Evolutionary conservation across 2,113 vertebrate genomes (phyloP).

Genomic region (Himantopus leucocephalus): DNA sequence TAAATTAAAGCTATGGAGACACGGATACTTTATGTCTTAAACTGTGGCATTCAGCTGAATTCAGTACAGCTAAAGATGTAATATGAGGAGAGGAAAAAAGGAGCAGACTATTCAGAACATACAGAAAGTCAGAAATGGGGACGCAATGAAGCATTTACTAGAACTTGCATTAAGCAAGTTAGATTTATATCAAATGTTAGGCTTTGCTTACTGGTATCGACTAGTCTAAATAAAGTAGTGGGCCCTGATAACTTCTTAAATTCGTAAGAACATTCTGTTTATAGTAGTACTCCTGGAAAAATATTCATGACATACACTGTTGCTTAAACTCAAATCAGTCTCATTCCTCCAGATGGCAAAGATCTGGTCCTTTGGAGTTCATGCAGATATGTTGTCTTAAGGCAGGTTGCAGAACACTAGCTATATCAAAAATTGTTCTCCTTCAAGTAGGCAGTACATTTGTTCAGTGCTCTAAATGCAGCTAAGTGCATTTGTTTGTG

Average conservation of each 20-base stretch:
- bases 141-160: neutral
- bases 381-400: neutral
- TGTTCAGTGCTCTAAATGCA: neutral
- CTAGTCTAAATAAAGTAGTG: neutral
- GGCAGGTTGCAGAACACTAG: neutral
- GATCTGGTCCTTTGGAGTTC: neutral
- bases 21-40: neutral
- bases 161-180: neutral
- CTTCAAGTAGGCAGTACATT: neutral
- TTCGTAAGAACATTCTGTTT: neutral
- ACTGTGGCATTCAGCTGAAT: neutral
- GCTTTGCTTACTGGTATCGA: neutral
- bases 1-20: neutral
- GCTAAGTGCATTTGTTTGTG: neutral
- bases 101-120: neutral
- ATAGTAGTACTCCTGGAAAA: neutral
- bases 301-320: neutral
- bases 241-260: neutral
- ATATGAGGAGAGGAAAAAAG: neutral
- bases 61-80: neutral
- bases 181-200: neutral
- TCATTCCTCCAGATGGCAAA: neutral
- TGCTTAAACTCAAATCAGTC: neutral
- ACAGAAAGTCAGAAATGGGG: neutral
- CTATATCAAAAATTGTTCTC: neutral